These are phyloP conservation scores for Dasypogon diadema DNA, from an alignment of 2,888 invertebrate species.

Conservation along the genomic window DNA sequence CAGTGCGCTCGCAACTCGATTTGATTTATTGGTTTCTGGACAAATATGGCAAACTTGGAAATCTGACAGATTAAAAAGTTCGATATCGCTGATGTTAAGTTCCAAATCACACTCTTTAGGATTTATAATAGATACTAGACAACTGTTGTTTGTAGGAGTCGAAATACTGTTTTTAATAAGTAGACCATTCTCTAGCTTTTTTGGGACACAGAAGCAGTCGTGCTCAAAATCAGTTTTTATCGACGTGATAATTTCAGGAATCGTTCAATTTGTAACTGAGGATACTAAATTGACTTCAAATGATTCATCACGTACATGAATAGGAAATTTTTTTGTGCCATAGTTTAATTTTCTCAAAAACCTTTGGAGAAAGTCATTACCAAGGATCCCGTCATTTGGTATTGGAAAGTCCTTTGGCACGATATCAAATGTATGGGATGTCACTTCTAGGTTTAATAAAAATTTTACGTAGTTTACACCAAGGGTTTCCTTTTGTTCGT, in stretches of 20 bases:
- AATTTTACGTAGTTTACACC: too few species aligned
- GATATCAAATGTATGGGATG: too few species aligned
- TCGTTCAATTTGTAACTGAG: too few species aligned
- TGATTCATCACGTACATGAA: neutral
- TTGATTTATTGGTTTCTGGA: too few species aligned
- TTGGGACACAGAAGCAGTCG: constrained; percentile 1
- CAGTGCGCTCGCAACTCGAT: too few species aligned
- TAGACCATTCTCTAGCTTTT: neutral
- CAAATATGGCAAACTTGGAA: too few species aligned
- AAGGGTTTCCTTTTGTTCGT: too few species aligned
- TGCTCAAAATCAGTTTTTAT: neutral
- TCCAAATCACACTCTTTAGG: neutral
- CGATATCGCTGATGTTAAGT: constrained; percentile 5
- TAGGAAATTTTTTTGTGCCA: neutral
- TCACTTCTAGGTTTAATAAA: too few species aligned
- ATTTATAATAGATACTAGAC: constrained; percentile 5
- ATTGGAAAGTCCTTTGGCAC: too few species aligned
- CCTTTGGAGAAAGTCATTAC: too few species aligned
- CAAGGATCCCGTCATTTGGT: too few species aligned
- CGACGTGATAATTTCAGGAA: constrained; percentile 7
- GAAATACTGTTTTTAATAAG: constrained; percentile 6
- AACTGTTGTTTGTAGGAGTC: neutral
- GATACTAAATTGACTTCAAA: neutral
- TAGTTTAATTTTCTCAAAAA: neutral
- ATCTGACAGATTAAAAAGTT: neutral